These are phyloP conservation scores for Andinoacara biseriatus DNA, from an alignment of 2,113 vertebrate species.

Conservation along the genomic window DNA sequence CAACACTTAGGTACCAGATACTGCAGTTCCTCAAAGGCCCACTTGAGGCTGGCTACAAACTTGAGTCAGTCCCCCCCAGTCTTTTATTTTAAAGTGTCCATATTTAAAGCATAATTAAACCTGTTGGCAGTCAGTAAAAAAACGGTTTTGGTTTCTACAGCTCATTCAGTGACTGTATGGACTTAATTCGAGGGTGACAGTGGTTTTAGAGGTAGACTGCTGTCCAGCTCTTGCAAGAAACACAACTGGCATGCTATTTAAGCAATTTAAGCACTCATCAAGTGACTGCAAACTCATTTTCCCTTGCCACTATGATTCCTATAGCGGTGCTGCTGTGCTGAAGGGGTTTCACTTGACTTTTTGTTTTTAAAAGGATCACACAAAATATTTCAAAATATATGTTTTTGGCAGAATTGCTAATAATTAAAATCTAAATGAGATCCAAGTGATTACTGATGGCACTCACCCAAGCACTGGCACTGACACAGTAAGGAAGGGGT, in stretches of 20 bases:
- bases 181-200: too few species aligned
- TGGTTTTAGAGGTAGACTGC: too few species aligned
- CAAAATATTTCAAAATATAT: neutral
- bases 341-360: conserved; percentile 26
- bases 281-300: neutral
- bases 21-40: neutral
- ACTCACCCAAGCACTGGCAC: neutral
- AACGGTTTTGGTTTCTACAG: too few species aligned
- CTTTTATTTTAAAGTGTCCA: too few species aligned
- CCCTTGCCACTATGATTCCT: neutral
- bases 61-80: too few species aligned
- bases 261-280: neutral
- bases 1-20: neutral
- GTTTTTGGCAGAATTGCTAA: conserved; percentile 4
- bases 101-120: too few species aligned
- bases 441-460: conserved; percentile 16
- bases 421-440: conserved; percentile 22
- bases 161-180: too few species aligned
- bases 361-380: neutral
- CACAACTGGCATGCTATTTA: neutral
- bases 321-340: neutral
- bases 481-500: neutral
- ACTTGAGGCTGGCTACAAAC: neutral
- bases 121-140: too few species aligned
- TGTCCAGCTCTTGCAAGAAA: neutral